Base-by-base conservation (phyloP, 2,113 vertebrate genomes). In the Elephas maximus region DNA sequence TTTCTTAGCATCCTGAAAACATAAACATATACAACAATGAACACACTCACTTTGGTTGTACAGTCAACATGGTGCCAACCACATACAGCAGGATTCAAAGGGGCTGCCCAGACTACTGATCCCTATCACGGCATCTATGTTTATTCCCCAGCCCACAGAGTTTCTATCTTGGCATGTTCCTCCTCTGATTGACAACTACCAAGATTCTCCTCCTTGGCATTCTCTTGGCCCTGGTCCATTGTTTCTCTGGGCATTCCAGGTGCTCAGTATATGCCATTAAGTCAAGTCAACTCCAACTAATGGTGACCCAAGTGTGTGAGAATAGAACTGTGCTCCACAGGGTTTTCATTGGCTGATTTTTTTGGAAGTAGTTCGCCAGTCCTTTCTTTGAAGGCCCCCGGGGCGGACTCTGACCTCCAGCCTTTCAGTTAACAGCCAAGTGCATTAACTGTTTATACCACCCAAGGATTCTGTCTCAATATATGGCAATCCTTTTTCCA, bases 1-100 rank as follows among this genome's bases (percentile, higher is more conserved):
- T 96, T 97, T 99, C 95, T 97, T 98, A 65, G 76, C 96, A 15
- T 96, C 95, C 99, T 99, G 90, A 30, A 98, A 97, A 91, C 85
- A 97, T 41, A 81, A 24, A 28, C 8, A 4, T 91, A 93, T 12
- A 93, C 95, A 97, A 84, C 1, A 23, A 6, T 95, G 82, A 91
- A 48, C 17, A 76, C 3, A 14, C 28, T 30, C 88, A 28, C 57
- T 77, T 28, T 48, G n/a, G n/a, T 14, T 33, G 5, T 65, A n/a
- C 12, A 44, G 69, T 51, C 41, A n/a, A 57, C 48, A 14, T 14
- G 15, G 23, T 0, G 20, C n/a, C 45, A 17, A n/a, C 17, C 51
- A 74, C 14, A 17, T 1, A 73, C 48, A 85, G 24, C 1, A 7
- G 65, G n/a, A 74, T n/a, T 57, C 80, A n/a, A 37, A 69, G n/a